Conservation (phyloP, 2,888 invertebrate species). For the Agonopterix arenella region DNA sequence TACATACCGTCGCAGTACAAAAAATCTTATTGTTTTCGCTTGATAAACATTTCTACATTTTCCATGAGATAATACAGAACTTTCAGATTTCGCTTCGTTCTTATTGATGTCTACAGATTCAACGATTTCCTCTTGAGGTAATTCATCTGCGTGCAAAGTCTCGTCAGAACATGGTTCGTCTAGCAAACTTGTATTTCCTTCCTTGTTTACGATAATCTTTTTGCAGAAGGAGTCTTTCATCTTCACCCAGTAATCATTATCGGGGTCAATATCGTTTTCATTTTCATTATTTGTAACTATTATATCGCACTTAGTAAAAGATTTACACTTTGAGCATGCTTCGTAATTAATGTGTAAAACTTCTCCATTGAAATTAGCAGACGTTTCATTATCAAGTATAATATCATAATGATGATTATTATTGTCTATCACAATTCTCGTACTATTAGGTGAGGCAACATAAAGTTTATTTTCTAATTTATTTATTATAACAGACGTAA, state of each 20-base stretch:
- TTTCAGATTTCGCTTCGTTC: conserved; percentile 30
- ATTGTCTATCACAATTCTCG: conserved; percentile 33
- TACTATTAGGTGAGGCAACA: conserved; percentile 53
- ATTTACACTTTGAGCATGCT: conserved; percentile 44
- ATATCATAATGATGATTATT: conserved; percentile 46
- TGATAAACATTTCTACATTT: conserved; percentile 48
- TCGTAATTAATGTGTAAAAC: conserved; percentile 42
- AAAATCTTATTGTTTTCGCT: conserved; percentile 47
- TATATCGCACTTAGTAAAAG: conserved; percentile 43
- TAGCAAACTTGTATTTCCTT: conserved; percentile 41
- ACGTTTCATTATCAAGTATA: conserved; percentile 42
- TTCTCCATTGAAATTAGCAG: conserved; percentile 49
- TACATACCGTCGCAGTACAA: conserved; percentile 50
- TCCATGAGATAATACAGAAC: conserved; percentile 30
- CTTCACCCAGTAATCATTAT: conserved; percentile 43
- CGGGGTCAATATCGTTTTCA: conserved; percentile 13
- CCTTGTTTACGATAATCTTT: conserved; percentile 45
- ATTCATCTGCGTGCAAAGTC: conserved; percentile 18
- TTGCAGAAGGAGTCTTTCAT: conserved; percentile 58
- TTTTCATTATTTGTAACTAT: conserved; percentile 31
- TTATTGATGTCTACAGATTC: conserved; percentile 13
- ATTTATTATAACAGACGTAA: conserved; percentile 67
- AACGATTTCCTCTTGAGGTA: conserved; percentile 12
- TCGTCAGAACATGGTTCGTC: conserved; percentile 31
- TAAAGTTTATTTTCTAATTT: conserved; percentile 41